Evolutionary conservation across 2,113 vertebrate genomes (phyloP), one percentile per base, ranked within the genome.

Genomic region (Seriola rivoliana): DNA sequence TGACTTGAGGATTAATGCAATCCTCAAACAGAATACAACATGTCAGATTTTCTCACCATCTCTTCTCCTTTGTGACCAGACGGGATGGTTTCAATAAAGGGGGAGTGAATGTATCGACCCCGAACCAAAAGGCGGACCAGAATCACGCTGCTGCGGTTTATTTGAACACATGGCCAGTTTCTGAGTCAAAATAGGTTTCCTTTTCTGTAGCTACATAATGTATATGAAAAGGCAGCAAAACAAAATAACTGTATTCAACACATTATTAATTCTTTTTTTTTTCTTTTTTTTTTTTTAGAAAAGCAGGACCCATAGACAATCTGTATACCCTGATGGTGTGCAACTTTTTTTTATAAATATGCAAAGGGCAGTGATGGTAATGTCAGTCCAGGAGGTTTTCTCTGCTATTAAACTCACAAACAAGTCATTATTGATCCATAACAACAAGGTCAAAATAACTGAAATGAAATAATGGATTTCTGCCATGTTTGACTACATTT

Each of bases 11-110:
- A 89, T 93, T 83, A 91, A 84, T 89, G 83, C 52, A 46, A 77
- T 84, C 75, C 82, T 92, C 91, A 88, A 92, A 93, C 82, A 90
- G 88, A 92, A 90, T 89, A 71, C 85, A 89, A 84, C 86, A 84
- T 91, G 88, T 90, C 90, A 89, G 84, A 78, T 73, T 91, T 92
- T 82, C 76, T 81, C 84, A 74, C 71, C 44, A 25, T 85, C 76
- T 65, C 71, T 74, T 80, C 42, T 74, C 85, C 60, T 42, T 1
- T 13, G 79, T 86, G 85, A 85, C 71, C 72, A 69, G 63, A 86
- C 23, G 21, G 75, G 81, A 75, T 57, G 71, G 36, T 86, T 86
- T 88, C 70, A 57, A 78, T 67, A 52, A 66, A 62, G 65, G 14
- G 29, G 57, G 52, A 88, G 84, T 29, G 75, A 86, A 76, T 77